Conservation (phyloP, 2,113 vertebrate species). For the Lepisosteus oculatus region DNA sequence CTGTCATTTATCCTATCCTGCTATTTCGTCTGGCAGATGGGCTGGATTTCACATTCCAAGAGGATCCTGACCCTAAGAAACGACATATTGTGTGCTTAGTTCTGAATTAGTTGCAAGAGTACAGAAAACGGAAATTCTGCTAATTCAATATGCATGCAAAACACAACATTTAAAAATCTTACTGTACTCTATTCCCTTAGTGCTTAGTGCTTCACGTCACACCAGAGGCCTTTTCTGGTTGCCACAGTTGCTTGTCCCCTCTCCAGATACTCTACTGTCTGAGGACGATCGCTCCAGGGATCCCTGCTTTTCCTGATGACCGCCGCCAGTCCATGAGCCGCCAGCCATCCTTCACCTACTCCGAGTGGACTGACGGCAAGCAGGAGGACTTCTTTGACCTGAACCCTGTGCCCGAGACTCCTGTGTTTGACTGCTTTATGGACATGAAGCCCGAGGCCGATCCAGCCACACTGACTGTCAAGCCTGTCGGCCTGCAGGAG, state of each 20-base stretch:
- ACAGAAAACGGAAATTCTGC: no score
- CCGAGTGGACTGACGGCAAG: conserved; percentile 89
- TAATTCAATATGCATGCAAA: no score
- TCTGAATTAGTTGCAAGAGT: no score
- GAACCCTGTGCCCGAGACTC: conserved; percentile 83
- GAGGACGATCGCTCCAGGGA: conserved; percentile 48
- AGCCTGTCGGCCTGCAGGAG: conserved; percentile 91
- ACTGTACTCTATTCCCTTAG: no score
- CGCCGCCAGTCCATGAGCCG: conserved; percentile 91
- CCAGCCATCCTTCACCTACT: conserved; percentile 95
- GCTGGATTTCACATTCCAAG: no score
- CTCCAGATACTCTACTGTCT: conserved; percentile 70
- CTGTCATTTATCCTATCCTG: no score
- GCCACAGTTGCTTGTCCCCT: not conserved
- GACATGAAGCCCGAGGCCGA: conserved; percentile 83
- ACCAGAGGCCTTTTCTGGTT: no score
- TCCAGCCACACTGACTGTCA: conserved; percentile 81
- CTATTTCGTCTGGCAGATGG: no score
- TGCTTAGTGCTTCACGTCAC: not conserved
- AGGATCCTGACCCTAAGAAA: no score
- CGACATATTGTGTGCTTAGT: no score
- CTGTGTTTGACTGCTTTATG: conserved; percentile 82
- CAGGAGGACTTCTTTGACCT: conserved; percentile 87
- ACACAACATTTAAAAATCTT: no score
- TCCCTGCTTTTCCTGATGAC: conserved; percentile 64